Evolutionary conservation across 1,140 invertebrate genomes (phyloP), one percentile per base, ranked within the genome.

Genomic region (Gonatopus flavifemur): DNA sequence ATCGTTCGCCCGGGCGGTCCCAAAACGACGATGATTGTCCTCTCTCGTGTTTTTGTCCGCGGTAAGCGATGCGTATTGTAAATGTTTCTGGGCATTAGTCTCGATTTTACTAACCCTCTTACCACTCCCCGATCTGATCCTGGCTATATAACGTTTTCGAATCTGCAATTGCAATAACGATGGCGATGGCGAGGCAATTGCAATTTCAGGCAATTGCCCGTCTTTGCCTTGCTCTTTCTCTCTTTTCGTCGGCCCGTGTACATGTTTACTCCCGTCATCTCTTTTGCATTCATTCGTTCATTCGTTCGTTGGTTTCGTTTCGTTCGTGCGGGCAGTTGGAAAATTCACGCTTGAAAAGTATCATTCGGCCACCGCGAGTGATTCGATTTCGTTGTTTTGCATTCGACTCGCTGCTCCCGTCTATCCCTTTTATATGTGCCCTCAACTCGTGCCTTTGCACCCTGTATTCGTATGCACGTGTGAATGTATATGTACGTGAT

Each of bases 271-370:
- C 6, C 12, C 6, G 6, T 28, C 12, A 6, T 28, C 25, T 28
- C 25, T 28, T 12, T 28, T 28, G 6, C 25, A 7, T 12, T 28
- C 25, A 7, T 12, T 28, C 25, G 25, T 28, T 28, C 25, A 12
- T 12, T 28, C 25, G 6, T 28, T 28, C 12, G 25, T 28, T 12
- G 25, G 6, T 28, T 28, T 6, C n/a, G n/a, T n/a, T n/a, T n/a
- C n/a, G n/a, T n/a, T n/a, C 58, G 58, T 49, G 54, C 59, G 58
- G 43, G 55, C 56, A 65, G 55, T 60, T 55, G 66, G 59, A 69
- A 72, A 72, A 72, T 74, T 74, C 71, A 72, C 69, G 66, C 68
- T 72, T 72, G 68, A 68, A 71, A 72, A 72, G 71, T 71, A 72
- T 62, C 66, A 58, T 16, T 55, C 64, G 62, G 55, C 59, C 62